Conservation (phyloP, 2,888 invertebrate species). For the Drepanosiphum platanoidis region DNA sequence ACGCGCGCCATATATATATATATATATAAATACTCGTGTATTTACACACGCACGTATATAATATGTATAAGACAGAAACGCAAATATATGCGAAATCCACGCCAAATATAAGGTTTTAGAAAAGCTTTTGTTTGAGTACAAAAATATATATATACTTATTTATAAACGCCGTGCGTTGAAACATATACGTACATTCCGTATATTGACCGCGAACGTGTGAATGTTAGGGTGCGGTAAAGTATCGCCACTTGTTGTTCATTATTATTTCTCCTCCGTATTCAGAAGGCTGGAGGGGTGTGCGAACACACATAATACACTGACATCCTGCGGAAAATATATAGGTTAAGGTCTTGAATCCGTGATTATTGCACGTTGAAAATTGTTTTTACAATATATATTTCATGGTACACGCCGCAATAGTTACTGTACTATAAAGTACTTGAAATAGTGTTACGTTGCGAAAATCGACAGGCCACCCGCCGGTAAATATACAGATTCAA, state of each 20-base stretch:
- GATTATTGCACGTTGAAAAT: neutral
- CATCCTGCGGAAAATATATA: neutral
- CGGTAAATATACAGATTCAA: too few relatives aligned
- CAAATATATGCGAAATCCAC: neutral
- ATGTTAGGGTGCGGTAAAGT: neutral
- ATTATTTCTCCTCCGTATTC: neutral
- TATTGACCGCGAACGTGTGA: neutral
- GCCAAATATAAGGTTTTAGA: neutral
- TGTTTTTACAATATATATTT: too few relatives aligned
- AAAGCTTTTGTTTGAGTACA: neutral
- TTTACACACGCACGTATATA: neutral
- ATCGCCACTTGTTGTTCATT: constrained; percentile 43
- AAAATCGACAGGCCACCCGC: too few relatives aligned
- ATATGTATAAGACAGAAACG: neutral
- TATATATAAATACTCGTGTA: neutral
- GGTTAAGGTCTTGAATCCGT: neutral
- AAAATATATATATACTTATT: neutral
- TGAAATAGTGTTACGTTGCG: too few relatives aligned
- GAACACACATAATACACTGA: neutral
- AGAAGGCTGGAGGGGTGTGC: neutral
- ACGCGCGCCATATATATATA: neutral
- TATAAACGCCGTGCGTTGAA: neutral
- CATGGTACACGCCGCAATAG: too few relatives aligned
- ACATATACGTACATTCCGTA: neutral
- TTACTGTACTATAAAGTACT: too few relatives aligned